Percentiles rank a stretch among this genome's conserved stretches.
These are phyloP conservation scores for Stegostoma tigrinum DNA, from an alignment of 2,113 vertebrate species.

Conservation along the genomic window DNA sequence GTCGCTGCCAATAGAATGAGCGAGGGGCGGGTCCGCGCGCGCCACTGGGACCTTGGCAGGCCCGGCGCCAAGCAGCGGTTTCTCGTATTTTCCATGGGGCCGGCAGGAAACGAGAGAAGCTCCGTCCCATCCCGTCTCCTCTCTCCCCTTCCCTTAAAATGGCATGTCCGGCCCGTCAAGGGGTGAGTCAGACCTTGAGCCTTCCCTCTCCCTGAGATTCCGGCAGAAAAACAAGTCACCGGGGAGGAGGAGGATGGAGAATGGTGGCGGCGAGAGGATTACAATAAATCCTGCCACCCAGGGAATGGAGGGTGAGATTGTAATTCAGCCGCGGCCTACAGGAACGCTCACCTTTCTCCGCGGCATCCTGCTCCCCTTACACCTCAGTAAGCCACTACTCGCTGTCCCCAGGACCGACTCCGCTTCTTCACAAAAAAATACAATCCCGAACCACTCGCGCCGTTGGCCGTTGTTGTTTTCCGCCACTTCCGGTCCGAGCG, in stretches of 20 bases:
- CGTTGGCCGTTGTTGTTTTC: slow-evolving; percentile 32
- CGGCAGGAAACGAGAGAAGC: background rate
- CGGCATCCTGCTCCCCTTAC: background rate
- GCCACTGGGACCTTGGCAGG: background rate
- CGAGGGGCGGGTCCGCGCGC: too few species aligned
- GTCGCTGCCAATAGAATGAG: background rate
- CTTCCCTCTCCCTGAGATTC: too few species aligned
- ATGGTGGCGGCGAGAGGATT: background rate
- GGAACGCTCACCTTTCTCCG: slow-evolving; percentile 31
- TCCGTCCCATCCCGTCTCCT: background rate
- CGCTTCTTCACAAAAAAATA: background rate
- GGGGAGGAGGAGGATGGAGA: background rate
- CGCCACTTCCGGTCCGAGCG: slow-evolving; percentile 12
- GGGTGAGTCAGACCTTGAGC: too few species aligned
- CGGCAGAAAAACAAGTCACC: background rate
- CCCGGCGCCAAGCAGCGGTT: background rate
- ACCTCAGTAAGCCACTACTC: background rate
- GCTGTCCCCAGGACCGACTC: background rate
- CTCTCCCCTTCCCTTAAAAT: too few species aligned
- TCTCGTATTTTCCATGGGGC: background rate
- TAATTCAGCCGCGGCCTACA: background rate
- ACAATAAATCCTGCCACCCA: too few species aligned
- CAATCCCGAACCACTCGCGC: background rate
- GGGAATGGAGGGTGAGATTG: background rate
- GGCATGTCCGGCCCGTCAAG: too few species aligned